Evolutionary conservation across 2,888 invertebrate species (phyloP), one percentile per base, ranked within the genome.

Genomic region (Coenonympha glycerion): DNA sequence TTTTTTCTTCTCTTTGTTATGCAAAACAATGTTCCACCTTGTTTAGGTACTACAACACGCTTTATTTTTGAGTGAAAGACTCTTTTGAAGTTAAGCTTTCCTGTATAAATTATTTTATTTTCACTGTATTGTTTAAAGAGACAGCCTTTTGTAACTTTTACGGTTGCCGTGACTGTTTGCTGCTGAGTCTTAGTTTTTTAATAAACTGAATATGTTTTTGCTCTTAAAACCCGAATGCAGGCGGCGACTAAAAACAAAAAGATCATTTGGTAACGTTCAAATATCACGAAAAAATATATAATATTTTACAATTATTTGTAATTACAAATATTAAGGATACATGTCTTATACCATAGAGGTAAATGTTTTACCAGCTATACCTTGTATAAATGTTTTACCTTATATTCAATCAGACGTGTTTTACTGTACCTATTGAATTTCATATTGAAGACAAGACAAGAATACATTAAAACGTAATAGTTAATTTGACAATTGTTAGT

Each of bases 1-100:
- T 85, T 86, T 85, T 81, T 77, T 64, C 21, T 42, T n/a, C 80
- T 57, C 84, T 87, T 87, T 87, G 86, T 87, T 85, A 87, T 86
- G 86, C 85, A 85, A 87, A 87, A 86, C 85, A 87, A 78, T 86
- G 85, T 85, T 86, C 86, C 84, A 87, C 87, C 87, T 87, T 87
- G 86, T 84, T 87, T 85, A 84, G 83, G 84, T 85, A 83, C 84
- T 82, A 85, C 79, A 82, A 82, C 86, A 85, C 84, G 85, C 86
- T 85, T 86, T 86, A 86, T 85, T 86, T 86, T 86, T 86, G 84
- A 86, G 84, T 84, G 82, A 85, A 85, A 85, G 79, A 82, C 82
- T 86, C 86, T 86, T 85, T 87, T 87, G 85, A 86, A 86, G 85
- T 86, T 85, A 83, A 86, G 85, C 83, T 85, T 80, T 81, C 77